These are phyloP conservation scores for Palythoa grandiflora DNA, from an alignment of 92 coral and sea anemone genomes.

Conservation along the genomic window DNA sequence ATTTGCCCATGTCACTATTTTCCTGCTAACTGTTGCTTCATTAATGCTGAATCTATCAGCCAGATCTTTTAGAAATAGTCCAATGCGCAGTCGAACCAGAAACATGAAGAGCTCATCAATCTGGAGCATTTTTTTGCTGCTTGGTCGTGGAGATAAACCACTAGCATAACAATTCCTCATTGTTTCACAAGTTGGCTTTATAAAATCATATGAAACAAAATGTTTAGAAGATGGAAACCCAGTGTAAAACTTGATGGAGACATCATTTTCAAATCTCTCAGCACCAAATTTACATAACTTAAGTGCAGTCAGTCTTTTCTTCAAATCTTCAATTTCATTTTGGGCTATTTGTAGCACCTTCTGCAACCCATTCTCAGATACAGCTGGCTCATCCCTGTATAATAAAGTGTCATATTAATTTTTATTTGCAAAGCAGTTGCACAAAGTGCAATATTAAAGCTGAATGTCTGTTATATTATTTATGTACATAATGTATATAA, in stretches of 20 bases:
- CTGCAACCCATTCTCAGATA: neutral
- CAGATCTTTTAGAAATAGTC: constrained; percentile 56
- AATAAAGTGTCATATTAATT: neutral
- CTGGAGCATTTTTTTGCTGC: constrained; percentile 19
- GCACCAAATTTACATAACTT: constrained; percentile 12
- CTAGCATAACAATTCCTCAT: constrained; percentile 17
- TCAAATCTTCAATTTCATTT: neutral
- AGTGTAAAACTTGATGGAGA: constrained; percentile 3
- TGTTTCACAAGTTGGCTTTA: constrained; percentile 1
- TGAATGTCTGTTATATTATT: no score
- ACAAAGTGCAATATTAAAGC: neutral
- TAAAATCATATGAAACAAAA: constrained; percentile 22
- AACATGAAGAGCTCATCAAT: constrained; percentile 10
- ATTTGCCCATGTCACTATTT: constrained; percentile 59
- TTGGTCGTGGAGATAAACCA: constrained; percentile 15
- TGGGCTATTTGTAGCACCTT: neutral
- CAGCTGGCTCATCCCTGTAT: neutral
- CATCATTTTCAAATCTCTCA: constrained; percentile 8
- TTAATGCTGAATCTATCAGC: constrained; percentile 47
- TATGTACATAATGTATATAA: no score
- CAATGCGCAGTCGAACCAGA: constrained; percentile 39
- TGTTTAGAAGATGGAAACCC: constrained; percentile 30
- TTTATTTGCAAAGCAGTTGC: neutral
- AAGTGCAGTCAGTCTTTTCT: constrained; percentile 15
- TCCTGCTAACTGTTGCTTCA: constrained; percentile 46